These are phyloP conservation scores for Atherinosoma microstoma DNA, from an alignment of 2,797 vertebrate species.

Conservation along the genomic window DNA sequence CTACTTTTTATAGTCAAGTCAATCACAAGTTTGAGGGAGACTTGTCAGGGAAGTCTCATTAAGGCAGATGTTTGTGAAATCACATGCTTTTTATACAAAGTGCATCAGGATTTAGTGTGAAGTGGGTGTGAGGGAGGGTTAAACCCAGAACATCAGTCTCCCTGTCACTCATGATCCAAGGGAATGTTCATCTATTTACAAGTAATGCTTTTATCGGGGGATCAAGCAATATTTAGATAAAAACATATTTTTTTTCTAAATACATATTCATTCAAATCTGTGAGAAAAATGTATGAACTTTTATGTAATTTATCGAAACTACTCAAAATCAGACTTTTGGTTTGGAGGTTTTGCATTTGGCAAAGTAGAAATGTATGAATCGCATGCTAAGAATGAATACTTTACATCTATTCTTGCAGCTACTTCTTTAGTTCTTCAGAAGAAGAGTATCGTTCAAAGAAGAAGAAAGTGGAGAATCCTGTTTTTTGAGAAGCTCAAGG, in stretches of 20 bases:
- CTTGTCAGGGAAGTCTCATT: conserved; percentile 76
- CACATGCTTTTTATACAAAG: conserved; percentile 56
- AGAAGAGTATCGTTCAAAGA: too few species aligned
- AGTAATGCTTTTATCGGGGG: conserved; percentile 20
- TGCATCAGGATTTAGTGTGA: conserved; percentile 47
- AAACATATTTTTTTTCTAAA: not conserved
- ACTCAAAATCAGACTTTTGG: too few species aligned
- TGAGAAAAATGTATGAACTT: too few species aligned
- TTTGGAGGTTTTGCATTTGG: too few species aligned
- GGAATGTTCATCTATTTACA: conserved; percentile 2
- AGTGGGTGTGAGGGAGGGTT: conserved; percentile 60
- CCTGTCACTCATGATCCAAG: conserved; percentile 58
- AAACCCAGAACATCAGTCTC: conserved; percentile 46
- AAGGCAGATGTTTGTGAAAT: conserved; percentile 82
- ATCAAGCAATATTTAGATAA: not conserved
- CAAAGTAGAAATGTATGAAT: too few species aligned
- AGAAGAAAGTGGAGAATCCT: too few species aligned
- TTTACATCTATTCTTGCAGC: too few species aligned
- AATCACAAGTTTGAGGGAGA: conserved; percentile 83
- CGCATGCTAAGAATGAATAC: too few species aligned
- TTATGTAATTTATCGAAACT: too few species aligned
- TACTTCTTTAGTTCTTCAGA: too few species aligned
- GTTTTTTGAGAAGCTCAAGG: too few species aligned
- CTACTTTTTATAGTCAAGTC: conserved; percentile 85
- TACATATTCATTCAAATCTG: too few species aligned